Evolutionary conservation across 2,888 invertebrate genomes (phyloP), one percentile per base, ranked within the genome.

Genomic region (Drosophila prolongata): DNA sequence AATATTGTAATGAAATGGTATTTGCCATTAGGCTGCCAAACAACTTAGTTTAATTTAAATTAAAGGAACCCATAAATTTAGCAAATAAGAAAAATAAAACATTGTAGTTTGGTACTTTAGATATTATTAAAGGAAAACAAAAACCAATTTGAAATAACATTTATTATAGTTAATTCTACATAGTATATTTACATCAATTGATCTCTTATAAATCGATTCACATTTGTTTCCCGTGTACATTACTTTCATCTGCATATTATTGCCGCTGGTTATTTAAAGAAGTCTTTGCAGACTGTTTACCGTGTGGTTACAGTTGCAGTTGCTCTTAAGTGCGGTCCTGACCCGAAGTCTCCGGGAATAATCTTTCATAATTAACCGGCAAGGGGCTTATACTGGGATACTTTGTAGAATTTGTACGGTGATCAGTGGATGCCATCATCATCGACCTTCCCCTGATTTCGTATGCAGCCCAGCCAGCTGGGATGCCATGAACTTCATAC

Each of bases 401-500:
- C 46, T 47, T 37, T 34, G 58, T 49, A 27, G 42, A 27, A 27
- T 37, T 40, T 64, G 35, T 16, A 14, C 14, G 35, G 16, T 43
- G 62, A 64, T 64, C 56, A 37, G 44, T 35, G 56, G 42, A 40
- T 24, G 30, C 40, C 42, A 42, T 52, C 52, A 13, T n/a, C 64
- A 19, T 13, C 19, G 34, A 40, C 11, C 24, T 34, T 46, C 35
- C 34, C 44, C 40, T 35, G 53, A 65, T 65, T 65, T 53, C 38
- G 38, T 65, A 67, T 67, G 65, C 65, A 68, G 16, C 40, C 42
- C 34, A 24, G 16, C 19, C 62, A 49, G 69, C 55, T 57, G 49
- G 59, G 50, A 50, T 37, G 49, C 47, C 44, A 24, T 13, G 73
- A 82, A 85, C 79, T 82, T 88, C 47, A 74, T 44, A 66, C 71